Base-by-base conservation (phyloP, 2,888 invertebrate genomes). In the Cryptophagus acutangulus region DNA sequence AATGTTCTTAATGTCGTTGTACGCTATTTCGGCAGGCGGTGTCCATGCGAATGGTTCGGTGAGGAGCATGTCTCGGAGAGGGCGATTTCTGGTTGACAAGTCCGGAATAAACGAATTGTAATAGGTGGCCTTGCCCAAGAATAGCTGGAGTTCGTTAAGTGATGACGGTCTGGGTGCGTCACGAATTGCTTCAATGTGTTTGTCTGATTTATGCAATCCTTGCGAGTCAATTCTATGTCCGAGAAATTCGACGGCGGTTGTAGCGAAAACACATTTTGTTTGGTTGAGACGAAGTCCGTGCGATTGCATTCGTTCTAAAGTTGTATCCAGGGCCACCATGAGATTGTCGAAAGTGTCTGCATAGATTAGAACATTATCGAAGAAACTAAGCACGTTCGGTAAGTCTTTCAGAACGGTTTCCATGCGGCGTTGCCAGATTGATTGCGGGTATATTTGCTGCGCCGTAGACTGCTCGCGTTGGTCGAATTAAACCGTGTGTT, bases 21-120 rank as follows among this genome's bases (percentile, higher is more conserved):
- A 40, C 2, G 38, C 46, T 17, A 26, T 29, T 28, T 46, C 42
- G 6, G 24, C 40, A 18, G 24, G 37, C 25, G 28, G 28, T 24
- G 40, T 43, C 48, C 40, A 48, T 29, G n/a, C 14, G 25, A 48
- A 43, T 6, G 29, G 15, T 3, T 40, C 40, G n/a, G 35, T 36
- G 9, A 5, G 17, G 9, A 40, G 35, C 35, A 40, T 36, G 25
- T 26, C 33, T 14, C 45, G 20, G 3, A 46, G 46, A n/a, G 51
- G 36, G 8, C 38, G 41, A 24, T 40, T 20, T 33, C 38, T 41
- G 0, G 50, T 46, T 29, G 50, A 35, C 3, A 50, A 28, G 20
- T 49, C 33, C 2, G 36, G 40, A 28, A 49, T 48, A 17, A 48
- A 50, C 2, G 40, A 18, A 29, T 33, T 41, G 38, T 43, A 46